These are phyloP conservation scores for Amorpha juglandis DNA, from an alignment of 2,888 invertebrate species.

Conservation along the genomic window DNA sequence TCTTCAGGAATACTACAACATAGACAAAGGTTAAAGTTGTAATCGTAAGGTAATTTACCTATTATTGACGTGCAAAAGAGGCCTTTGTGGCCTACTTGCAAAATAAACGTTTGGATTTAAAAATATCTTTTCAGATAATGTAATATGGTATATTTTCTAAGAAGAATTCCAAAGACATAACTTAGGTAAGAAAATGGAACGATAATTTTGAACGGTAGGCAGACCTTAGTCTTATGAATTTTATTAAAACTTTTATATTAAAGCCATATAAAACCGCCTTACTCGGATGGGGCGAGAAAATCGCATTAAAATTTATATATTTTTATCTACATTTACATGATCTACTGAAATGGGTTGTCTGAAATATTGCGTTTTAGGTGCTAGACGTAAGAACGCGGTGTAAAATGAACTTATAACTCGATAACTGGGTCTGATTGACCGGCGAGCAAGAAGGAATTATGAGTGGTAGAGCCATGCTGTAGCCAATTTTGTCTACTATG, in stretches of 20 bases:
- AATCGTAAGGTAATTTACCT: too few relatives aligned
- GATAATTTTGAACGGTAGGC: conserved; percentile 18
- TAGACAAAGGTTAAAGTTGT: too few relatives aligned
- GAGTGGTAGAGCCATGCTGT: too few relatives aligned
- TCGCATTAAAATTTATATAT: background rate
- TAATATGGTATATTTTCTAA: background rate
- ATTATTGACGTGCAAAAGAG: too few relatives aligned
- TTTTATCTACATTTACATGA: background rate
- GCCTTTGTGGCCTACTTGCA: too few relatives aligned
- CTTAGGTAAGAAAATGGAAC: conserved; percentile 5
- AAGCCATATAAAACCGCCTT: background rate
- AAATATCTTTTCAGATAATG: background rate
- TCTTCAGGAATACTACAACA: too few relatives aligned
- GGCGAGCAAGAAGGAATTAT: too few relatives aligned
- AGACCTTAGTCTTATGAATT: conserved; percentile 17
- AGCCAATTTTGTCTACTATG: too few relatives aligned
- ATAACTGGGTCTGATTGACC: too few relatives aligned
- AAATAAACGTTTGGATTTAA: too few relatives aligned
- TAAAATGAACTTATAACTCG: too few relatives aligned
- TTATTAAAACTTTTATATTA: conserved; percentile 25
- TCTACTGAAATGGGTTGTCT: background rate
- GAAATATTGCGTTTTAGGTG: background rate
- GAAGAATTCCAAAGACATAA: background rate
- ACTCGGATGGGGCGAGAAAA: background rate
- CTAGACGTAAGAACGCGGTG: too few relatives aligned